These are phyloP conservation scores for Litoditis marina DNA, from an alignment of 2,888 invertebrate genomes.

Conservation along the genomic window DNA sequence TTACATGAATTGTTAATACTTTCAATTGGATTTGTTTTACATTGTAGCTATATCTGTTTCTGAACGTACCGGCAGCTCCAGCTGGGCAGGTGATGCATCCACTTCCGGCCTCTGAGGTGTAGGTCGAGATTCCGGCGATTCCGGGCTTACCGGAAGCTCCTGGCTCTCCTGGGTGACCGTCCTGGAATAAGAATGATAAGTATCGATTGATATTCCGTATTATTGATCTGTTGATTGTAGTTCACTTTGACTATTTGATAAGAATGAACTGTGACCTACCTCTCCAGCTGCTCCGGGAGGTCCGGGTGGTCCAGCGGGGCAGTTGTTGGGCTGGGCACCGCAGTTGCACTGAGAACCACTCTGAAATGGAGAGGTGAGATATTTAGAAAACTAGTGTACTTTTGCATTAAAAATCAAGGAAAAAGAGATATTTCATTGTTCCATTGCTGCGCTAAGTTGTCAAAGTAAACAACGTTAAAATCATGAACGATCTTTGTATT, in stretches of 20 bases:
- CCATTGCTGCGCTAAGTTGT: no score
- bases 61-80: slow-evolving; percentile 40
- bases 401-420: no score
- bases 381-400: no score
- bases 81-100: slow-evolving; percentile 26
- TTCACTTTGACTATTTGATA: neutral
- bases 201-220: no score
- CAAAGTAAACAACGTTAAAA: no score
- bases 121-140: no score
- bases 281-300: slow-evolving; percentile 35
- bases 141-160: slow-evolving; percentile 26
- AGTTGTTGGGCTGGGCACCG: slow-evolving; percentile 32
- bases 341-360: slow-evolving; percentile 39
- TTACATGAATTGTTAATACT: no score
- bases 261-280: neutral
- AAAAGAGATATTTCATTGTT: no score
- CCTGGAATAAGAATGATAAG: no score
- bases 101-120: slow-evolving; percentile 20
- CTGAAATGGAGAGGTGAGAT: no score
- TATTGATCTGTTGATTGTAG: no score
- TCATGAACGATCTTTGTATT: no score
- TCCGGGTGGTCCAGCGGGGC: slow-evolving; percentile 40
- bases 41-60: slow-evolving; percentile 33
- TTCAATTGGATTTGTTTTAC: slow-evolving; percentile 26
- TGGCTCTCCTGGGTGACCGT: slow-evolving; percentile 14